These are phyloP conservation scores for Acleris sparsana DNA, from an alignment of 2,888 invertebrate genomes.

Conservation along the genomic window DNA sequence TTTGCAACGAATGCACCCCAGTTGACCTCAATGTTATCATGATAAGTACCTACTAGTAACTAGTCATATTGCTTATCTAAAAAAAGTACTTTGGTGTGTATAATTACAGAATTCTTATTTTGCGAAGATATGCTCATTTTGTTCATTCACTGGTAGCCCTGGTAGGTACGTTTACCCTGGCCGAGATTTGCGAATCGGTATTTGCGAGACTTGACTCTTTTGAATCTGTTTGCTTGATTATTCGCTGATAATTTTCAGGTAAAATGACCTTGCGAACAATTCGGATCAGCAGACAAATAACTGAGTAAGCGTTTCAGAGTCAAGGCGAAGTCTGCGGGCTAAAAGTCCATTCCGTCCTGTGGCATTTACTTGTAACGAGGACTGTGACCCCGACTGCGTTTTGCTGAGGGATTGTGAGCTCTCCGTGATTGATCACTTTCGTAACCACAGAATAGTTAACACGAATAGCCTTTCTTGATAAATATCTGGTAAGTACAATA, in stretches of 20 bases:
- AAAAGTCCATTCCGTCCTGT: conserved; percentile 3
- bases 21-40: too few relatives aligned
- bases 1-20: too few relatives aligned
- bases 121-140: too few relatives aligned
- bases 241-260: conserved; percentile 4
- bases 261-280: conserved; percentile 4
- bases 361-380: conserved; percentile 11
- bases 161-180: too few relatives aligned
- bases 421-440: background rate
- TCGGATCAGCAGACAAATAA: conserved; percentile 11
- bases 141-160: too few relatives aligned
- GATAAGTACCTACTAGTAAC: too few relatives aligned
- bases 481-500: too few relatives aligned
- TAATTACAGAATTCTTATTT: too few relatives aligned
- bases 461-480: too few relatives aligned
- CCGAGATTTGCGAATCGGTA: background rate
- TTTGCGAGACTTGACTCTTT: background rate
- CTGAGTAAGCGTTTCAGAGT: conserved; percentile 5
- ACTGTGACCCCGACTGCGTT: conserved; percentile 1
- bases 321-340: conserved; percentile 1
- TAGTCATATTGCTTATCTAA: too few relatives aligned
- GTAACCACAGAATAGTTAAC: background rate
- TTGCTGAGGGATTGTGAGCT: background rate
- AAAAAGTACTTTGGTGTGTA: too few relatives aligned
- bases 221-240: background rate